A percentile compares a stretch with the other conserved stretches of the same genome.
Evolutionary conservation across 2,113 vertebrate genomes (phyloP).

Genomic region (Silurus glanis): DNA sequence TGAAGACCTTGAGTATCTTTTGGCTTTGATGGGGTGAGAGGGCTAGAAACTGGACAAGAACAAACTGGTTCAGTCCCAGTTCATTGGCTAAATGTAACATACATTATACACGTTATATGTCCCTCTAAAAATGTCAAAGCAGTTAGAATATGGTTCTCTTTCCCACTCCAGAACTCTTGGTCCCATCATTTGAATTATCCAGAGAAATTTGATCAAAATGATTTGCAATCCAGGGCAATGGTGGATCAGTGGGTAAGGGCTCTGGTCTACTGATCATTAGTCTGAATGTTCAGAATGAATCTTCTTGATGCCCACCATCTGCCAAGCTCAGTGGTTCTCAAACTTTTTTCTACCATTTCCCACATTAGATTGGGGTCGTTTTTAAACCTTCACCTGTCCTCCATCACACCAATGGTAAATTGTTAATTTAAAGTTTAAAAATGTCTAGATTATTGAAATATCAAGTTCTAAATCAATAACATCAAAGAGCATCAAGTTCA

Average conservation of each 20-base stretch:
- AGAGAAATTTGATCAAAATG: not conserved
- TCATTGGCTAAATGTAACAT: not conserved
- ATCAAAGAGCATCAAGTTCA: no score
- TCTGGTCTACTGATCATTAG: not conserved
- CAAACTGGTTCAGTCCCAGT: not conserved
- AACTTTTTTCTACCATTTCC: no score
- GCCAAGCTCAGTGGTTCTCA: not conserved
- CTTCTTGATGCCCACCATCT: not conserved
- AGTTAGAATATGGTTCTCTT: not conserved
- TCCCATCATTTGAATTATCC: not conserved
- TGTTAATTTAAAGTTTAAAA: no score
- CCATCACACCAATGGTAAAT: no score
- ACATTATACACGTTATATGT: not conserved
- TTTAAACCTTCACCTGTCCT: no score
- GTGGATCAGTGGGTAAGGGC: not conserved
- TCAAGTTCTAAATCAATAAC: no score
- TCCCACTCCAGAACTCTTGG: not conserved
- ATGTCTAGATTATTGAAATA: no score
- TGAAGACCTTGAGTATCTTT: not conserved
- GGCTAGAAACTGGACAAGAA: constrained; percentile 7
- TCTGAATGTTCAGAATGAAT: not conserved
- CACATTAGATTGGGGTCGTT: no score
- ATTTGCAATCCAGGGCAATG: not conserved
- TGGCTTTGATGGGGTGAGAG: not conserved
- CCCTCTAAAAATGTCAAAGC: not conserved